phyloP scores from a whole-genome alignment of 2,888 invertebrate genomes.

The Drosophila neonasuta region DNA sequence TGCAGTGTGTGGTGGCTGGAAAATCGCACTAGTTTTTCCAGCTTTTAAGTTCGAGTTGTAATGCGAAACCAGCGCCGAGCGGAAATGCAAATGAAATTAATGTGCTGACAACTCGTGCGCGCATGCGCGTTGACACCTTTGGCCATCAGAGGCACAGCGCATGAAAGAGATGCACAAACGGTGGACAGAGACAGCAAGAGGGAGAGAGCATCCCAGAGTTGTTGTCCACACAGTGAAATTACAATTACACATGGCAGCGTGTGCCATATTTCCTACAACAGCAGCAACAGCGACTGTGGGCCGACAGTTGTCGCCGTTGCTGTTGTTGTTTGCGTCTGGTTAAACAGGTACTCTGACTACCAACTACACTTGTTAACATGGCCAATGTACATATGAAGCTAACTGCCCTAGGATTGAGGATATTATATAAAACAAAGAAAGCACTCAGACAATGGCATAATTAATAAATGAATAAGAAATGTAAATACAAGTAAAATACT shows the following conservation, averaged over 20 bases:
- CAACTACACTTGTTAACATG: slow-evolving; percentile 75
- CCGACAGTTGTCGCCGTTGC: slow-evolving; percentile 25
- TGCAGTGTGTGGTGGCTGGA: slow-evolving; percentile 39
- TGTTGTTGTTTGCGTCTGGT: slow-evolving; percentile 67
- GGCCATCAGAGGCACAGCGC: slow-evolving; percentile 30
- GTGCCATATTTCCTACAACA: slow-evolving; percentile 68
- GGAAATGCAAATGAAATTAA: slow-evolving; percentile 79
- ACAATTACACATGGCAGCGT: slow-evolving; percentile 72
- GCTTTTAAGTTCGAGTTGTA: slow-evolving; percentile 63
- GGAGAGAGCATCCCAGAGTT: slow-evolving; percentile 21
- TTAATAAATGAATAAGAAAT: neutral
- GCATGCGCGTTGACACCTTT: slow-evolving; percentile 76
- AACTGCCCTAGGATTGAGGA: slow-evolving; percentile 41
- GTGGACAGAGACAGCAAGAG: slow-evolving; percentile 1
- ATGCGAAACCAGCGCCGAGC: slow-evolving; percentile 75
- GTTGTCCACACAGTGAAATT: slow-evolving; percentile 66
- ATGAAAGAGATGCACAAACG: neutral
- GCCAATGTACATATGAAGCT: slow-evolving; percentile 31
- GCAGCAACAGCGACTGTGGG: slow-evolving; percentile 53
- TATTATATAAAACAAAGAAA: neutral
- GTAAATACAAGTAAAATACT: too few relatives aligned
- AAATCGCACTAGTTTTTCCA: slow-evolving; percentile 75
- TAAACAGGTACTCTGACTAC: slow-evolving; percentile 75
- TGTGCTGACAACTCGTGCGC: slow-evolving; percentile 76
- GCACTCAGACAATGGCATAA: neutral